These are phyloP conservation scores for Pectinophora gossypiella DNA, from an alignment of 1,140 invertebrate genomes.

Conservation along the genomic window DNA sequence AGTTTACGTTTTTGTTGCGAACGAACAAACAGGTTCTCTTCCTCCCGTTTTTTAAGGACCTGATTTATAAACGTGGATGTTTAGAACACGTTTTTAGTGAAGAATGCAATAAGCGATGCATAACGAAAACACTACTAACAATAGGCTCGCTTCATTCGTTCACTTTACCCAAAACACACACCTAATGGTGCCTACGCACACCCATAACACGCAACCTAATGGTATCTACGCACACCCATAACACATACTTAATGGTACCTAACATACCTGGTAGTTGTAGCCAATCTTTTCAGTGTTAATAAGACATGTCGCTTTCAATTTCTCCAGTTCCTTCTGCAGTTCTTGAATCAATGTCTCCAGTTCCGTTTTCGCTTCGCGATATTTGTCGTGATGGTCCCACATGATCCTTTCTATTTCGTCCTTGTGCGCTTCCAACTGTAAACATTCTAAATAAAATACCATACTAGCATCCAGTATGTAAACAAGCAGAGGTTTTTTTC, in stretches of 20 bases:
- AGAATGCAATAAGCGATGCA: no score
- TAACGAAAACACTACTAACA: no score
- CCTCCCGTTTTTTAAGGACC: slow-evolving; percentile 88
- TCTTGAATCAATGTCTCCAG: slow-evolving; percentile 83
- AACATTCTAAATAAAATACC: background rate
- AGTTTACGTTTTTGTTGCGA: slow-evolving; percentile 89
- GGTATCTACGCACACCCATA: no score
- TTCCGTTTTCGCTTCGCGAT: slow-evolving; percentile 80
- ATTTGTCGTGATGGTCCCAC: slow-evolving; percentile 82
- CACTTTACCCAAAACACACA: no score
- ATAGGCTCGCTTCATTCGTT: no score
- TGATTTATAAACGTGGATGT: slow-evolving; percentile 49
- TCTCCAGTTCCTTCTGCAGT: slow-evolving; percentile 85
- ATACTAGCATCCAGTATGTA: no score
- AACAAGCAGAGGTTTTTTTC: no score
- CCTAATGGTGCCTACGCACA: no score
- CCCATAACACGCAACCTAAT: no score
- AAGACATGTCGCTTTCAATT: slow-evolving; percentile 81
- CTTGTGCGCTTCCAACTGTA: slow-evolving; percentile 78
- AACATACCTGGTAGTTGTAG: slow-evolving; percentile 83
- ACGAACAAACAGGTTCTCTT: slow-evolving; percentile 89
- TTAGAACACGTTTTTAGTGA: no score
- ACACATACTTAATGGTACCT: no score
- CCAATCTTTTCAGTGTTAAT: slow-evolving; percentile 92
- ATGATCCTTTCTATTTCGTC: slow-evolving; percentile 77